These are phyloP conservation scores for Rhopilema esculentum DNA, from an alignment of 30 jellyfish, hydroid and myxozoan species.

Conservation along the genomic window DNA sequence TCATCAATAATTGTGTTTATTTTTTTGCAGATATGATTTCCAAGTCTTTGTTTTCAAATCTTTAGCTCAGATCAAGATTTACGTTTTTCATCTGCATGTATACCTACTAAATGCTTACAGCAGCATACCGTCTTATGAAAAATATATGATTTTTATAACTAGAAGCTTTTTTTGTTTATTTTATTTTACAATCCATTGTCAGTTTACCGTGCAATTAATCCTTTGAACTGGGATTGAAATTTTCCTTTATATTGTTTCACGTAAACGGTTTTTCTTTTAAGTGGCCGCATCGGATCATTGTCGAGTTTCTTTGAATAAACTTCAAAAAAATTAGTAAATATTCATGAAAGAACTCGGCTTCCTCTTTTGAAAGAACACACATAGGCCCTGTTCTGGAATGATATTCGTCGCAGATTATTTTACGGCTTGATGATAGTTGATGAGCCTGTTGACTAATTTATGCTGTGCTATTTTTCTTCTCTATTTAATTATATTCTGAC, in stretches of 20 bases:
- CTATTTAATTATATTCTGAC: not conserved
- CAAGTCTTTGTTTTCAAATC: not conserved
- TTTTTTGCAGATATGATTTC: no score
- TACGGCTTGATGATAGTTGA: no score
- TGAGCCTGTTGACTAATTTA: not conserved
- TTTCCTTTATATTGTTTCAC: not conserved
- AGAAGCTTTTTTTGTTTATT: not conserved
- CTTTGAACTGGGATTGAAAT: not conserved
- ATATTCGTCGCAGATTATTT: no score
- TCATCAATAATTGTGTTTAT: not conserved
- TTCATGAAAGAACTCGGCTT: not conserved
- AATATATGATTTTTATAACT: not conserved
- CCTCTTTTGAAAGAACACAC: not conserved
- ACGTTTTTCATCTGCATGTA: not conserved
- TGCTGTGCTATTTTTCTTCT: no score
- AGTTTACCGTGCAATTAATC: not conserved
- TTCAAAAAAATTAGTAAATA: not conserved
- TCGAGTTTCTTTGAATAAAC: not conserved
- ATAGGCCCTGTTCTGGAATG: not conserved
- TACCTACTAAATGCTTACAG: not conserved
- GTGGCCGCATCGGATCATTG: not conserved
- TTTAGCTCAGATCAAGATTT: not conserved
- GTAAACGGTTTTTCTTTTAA: not conserved
- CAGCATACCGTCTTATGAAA: not conserved
- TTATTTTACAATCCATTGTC: not conserved